These are phyloP conservation scores for Ophiothrix spiculata DNA, from an alignment of 35 echinoderm and acorn worm genomes.

Conservation along the genomic window DNA sequence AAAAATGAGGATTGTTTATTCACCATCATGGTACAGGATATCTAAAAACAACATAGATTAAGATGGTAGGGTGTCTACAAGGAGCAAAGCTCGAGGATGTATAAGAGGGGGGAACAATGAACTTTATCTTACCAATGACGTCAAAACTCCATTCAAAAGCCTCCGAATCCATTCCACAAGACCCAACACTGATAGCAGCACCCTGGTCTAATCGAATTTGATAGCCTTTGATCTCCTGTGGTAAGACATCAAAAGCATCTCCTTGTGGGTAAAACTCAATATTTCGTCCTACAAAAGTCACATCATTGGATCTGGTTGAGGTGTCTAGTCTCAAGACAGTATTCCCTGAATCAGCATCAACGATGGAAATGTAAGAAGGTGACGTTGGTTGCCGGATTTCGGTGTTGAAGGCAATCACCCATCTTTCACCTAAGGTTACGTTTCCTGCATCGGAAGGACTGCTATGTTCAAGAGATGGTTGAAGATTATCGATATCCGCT, in stretches of 20 bases:
- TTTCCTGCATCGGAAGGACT: not conserved
- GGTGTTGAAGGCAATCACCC: not conserved
- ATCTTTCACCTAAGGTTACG: not conserved
- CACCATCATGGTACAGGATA: too few species aligned
- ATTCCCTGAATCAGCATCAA: not conserved
- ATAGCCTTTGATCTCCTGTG: not conserved
- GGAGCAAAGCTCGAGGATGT: too few species aligned
- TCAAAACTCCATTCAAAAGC: not conserved
- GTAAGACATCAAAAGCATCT: not conserved
- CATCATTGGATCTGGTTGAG: not conserved
- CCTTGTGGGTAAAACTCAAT: not conserved
- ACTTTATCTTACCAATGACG: not conserved
- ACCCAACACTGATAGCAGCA: not conserved
- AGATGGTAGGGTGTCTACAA: too few species aligned
- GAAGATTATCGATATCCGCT: not conserved
- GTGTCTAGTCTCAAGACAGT: not conserved
- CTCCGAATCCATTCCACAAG: not conserved
- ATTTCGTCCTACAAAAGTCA: not conserved
- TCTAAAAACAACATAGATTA: too few species aligned
- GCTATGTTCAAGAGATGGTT: not conserved
- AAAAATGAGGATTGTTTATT: too few species aligned
- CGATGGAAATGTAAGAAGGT: not conserved
- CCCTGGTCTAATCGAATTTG: not conserved
- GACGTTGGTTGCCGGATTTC: not conserved
- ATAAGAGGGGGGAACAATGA: too few species aligned